phyloP scores from a whole-genome alignment of 2,797 vertebrate species.

The Rhinatrema bivittatum region DNA sequence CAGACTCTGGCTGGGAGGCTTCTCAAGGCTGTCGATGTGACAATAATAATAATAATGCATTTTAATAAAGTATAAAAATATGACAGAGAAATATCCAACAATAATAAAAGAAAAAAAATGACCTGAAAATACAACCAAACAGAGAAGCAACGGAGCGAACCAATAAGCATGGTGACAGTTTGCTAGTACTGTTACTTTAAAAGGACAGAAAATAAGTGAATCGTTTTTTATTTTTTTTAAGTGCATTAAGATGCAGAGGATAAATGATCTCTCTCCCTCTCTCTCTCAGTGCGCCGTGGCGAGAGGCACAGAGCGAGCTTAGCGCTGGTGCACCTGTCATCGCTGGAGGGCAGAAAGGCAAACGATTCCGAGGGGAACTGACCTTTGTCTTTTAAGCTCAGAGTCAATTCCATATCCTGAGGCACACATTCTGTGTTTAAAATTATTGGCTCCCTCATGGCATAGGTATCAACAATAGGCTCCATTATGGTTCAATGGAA shows the following conservation, averaged over 20 bases:
- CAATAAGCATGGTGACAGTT: background rate
- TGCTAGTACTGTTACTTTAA: conserved; percentile 1
- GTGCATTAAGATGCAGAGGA: conserved; percentile 6
- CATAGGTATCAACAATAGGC: conserved; percentile 20
- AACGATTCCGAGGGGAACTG: conserved; percentile 35
- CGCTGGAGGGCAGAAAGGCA: conserved; percentile 27
- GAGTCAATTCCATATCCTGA: conserved; percentile 32
- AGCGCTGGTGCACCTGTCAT: conserved; percentile 30
- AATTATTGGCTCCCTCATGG: conserved; percentile 23
- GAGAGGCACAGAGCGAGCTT: conserved; percentile 6
- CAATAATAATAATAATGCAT: no score
- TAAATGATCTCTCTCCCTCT: conserved; percentile 12
- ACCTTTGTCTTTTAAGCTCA: conserved; percentile 33
- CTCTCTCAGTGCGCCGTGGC: conserved; percentile 15
- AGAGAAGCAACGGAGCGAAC: no score
- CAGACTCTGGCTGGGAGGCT: no score
- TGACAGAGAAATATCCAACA: no score
- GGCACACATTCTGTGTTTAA: conserved; percentile 27
- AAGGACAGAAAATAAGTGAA: conserved; percentile 4
- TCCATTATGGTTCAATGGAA: conserved; percentile 3
- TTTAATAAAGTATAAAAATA: no score
- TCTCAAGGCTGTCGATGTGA: no score
- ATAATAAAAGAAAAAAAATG: no score
- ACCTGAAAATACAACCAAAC: background rate
- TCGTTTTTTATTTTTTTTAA: conserved; percentile 13